Evolutionary conservation across 2,797 vertebrate genomes (phyloP).

Genomic region (Ctenopoma kingsleyae): DNA sequence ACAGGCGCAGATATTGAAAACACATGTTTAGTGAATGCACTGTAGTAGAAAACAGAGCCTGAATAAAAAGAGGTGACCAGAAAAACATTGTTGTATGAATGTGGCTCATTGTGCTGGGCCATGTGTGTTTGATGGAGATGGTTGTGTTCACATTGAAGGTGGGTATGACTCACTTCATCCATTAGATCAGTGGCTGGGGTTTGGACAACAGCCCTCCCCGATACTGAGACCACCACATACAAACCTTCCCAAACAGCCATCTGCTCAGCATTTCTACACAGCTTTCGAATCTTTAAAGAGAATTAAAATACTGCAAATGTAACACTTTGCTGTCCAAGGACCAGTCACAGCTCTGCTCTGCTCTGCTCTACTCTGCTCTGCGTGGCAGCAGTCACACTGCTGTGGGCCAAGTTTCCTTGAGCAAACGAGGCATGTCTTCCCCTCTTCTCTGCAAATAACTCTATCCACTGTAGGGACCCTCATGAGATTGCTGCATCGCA

Average conservation of each 20-base stretch:
- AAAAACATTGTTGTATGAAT: constrained; percentile 68
- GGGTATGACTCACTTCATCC: constrained; percentile 86
- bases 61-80: constrained; percentile 63
- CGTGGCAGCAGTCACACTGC: constrained; percentile 70
- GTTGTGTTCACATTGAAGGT: constrained; percentile 73
- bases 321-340: constrained; percentile 80
- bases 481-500: constrained; percentile 56
- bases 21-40: constrained; percentile 60
- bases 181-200: constrained; percentile 84
- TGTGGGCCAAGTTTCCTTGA: constrained; percentile 77
- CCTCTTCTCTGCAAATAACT: constrained; percentile 73
- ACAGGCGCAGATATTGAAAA: constrained; percentile 61
- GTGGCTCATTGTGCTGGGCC: constrained; percentile 72
- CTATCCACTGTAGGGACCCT: constrained; percentile 43
- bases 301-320: constrained; percentile 81
- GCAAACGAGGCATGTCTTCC: constrained; percentile 66
- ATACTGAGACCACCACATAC: constrained; percentile 78
- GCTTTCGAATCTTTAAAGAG: constrained; percentile 73
- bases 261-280: constrained; percentile 79
- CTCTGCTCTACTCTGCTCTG: constrained; percentile 56
- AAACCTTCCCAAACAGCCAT: constrained; percentile 79
- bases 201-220: constrained; percentile 79
- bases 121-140: constrained; percentile 79
- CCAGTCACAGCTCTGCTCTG: constrained; percentile 65
- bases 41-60: constrained; percentile 42